phyloP scores from a whole-genome alignment of 2,888 invertebrate species.

The Elysia crispata region DNA sequence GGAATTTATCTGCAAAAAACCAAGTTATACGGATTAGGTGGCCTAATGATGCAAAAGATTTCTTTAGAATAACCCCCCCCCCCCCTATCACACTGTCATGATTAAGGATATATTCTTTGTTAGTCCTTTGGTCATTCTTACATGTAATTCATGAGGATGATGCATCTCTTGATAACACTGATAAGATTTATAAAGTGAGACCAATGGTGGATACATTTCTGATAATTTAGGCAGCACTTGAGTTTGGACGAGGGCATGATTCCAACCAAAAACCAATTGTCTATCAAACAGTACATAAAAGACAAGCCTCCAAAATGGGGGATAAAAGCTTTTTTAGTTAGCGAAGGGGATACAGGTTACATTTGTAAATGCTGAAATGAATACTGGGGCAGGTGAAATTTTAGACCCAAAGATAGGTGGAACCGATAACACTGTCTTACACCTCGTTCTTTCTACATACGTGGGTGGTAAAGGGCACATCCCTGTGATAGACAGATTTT shows the following conservation, averaged over 20 bases:
- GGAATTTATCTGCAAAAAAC: slow-evolving; percentile 49
- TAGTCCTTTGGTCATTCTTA: slow-evolving; percentile 49
- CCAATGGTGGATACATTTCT: slow-evolving; percentile 32
- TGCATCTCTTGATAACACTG: slow-evolving; percentile 44
- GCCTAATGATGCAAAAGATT: slow-evolving; percentile 35
- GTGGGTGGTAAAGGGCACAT: slow-evolving; percentile 39
- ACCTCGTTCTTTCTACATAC: slow-evolving; percentile 20
- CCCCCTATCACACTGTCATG: no score
- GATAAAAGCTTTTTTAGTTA: slow-evolving; percentile 39
- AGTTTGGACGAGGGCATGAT: slow-evolving; percentile 53
- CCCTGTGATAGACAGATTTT: slow-evolving; percentile 48
- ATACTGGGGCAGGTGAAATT: slow-evolving; percentile 32
- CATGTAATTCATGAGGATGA: slow-evolving; percentile 51
- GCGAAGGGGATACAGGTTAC: slow-evolving; percentile 36
- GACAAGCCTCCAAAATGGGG: slow-evolving; percentile 39
- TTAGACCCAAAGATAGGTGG: background rate
- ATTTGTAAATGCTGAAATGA: slow-evolving; percentile 22
- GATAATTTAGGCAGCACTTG: slow-evolving; percentile 38
- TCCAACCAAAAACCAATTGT: slow-evolving; percentile 49
- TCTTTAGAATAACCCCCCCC: slow-evolving; percentile 49
- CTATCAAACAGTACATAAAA: slow-evolving; percentile 42
- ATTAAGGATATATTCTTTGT: no score
- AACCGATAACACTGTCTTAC: slow-evolving; percentile 36
- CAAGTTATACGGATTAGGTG: slow-evolving; percentile 49
- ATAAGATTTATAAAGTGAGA: slow-evolving; percentile 52